Evolutionary conservation across 1,140 invertebrate genomes (phyloP).

Genomic region (Xylocopa sonorina): DNA sequence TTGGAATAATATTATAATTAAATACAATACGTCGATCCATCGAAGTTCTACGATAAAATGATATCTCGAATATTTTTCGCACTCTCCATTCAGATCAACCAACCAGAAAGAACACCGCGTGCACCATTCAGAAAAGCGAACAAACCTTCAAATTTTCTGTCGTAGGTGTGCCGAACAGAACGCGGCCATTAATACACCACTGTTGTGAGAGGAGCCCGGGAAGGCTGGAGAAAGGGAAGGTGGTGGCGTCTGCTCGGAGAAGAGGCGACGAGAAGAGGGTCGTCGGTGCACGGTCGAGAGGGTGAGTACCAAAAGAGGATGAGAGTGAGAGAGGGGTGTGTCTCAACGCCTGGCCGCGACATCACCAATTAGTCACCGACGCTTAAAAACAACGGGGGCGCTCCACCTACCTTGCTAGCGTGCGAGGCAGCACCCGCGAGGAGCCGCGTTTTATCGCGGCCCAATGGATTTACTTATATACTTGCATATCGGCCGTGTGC

Average conservation of each 20-base stretch:
- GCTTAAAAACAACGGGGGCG: conserved; percentile 80
- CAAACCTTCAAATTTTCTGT: conserved; percentile 34
- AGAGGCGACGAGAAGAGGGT: conserved; percentile 53
- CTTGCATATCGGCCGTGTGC: conserved; percentile 62
- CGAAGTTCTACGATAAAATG: too few relatives aligned
- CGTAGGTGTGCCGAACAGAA: conserved; percentile 14
- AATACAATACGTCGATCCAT: background rate
- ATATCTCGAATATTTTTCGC: too few relatives aligned
- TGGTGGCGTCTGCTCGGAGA: conserved; percentile 54
- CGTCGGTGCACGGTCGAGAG: conserved; percentile 44
- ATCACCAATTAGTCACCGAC: conserved; percentile 81
- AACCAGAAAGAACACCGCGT: background rate
- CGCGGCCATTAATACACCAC: conserved; percentile 65
- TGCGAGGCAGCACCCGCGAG: conserved; percentile 62
- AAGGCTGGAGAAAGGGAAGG: conserved; percentile 48
- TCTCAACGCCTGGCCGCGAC: conserved; percentile 81
- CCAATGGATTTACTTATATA: conserved; percentile 73
- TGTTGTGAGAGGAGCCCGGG: conserved; percentile 36
- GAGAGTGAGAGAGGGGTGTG: conserved; percentile 72
- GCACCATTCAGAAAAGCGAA: background rate
- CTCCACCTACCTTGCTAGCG: conserved; percentile 68
- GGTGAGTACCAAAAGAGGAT: conserved; percentile 55
- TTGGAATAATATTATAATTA: background rate
- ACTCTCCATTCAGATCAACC: background rate
- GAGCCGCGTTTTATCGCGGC: conserved; percentile 72